Evolutionary conservation across 2,888 invertebrate genomes (phyloP).

Genomic region (Apodemia mormo): DNA sequence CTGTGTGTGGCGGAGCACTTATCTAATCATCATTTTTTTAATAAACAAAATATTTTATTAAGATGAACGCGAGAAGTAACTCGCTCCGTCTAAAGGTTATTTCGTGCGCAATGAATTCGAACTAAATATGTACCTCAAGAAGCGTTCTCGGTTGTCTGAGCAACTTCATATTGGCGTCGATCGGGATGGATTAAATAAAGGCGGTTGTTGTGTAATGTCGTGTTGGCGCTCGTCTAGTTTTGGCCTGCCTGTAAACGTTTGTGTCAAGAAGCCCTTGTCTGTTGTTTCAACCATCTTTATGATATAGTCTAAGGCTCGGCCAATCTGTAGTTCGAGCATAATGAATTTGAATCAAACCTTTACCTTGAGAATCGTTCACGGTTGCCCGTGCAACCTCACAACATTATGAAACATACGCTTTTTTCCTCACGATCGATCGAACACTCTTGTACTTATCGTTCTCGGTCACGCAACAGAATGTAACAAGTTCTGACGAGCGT

Average conservation of each 20-base stretch:
- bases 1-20: too few relatives aligned
- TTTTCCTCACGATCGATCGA: constrained; percentile 66
- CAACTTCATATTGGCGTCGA: too few relatives aligned
- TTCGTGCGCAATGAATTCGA: too few relatives aligned
- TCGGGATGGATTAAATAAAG: too few relatives aligned
- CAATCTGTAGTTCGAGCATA: background rate
- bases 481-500: constrained; percentile 32
- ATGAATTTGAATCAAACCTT: constrained; percentile 39
- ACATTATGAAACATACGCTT: constrained; percentile 52
- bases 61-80: too few relatives aligned
- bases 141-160: too few relatives aligned
- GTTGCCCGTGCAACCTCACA: constrained; percentile 43
- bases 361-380: constrained; percentile 47
- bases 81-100: too few relatives aligned
- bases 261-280: background rate
- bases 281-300: background rate
- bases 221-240: background rate
- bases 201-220: too few relatives aligned
- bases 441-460: constrained; percentile 38
- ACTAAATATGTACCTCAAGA: too few relatives aligned
- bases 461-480: constrained; percentile 40
- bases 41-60: too few relatives aligned
- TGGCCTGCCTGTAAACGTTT: background rate
- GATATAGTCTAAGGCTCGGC: background rate
- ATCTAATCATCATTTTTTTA: too few relatives aligned